Percentiles rank a stretch among this genome's conserved stretches.
phyloP scores from a whole-genome alignment of 2,888 invertebrate genomes.

The Bugula neritina region DNA sequence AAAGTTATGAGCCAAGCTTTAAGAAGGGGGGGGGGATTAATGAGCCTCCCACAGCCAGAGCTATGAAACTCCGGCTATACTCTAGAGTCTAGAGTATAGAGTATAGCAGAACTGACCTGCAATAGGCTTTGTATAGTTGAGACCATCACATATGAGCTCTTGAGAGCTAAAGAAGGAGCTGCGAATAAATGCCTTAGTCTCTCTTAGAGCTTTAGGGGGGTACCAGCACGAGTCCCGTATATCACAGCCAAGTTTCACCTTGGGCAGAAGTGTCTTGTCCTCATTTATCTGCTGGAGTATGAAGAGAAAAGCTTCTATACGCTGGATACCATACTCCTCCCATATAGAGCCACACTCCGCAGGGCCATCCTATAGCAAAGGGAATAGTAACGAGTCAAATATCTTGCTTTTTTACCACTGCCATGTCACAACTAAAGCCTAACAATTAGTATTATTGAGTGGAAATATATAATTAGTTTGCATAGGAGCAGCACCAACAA shows the following conservation, averaged over 20 bases:
- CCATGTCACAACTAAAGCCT: too few species aligned
- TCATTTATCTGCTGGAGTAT: conserved; percentile 58
- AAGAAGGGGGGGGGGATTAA: too few species aligned
- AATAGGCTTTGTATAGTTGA: conserved; percentile 1
- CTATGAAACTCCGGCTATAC: too few species aligned
- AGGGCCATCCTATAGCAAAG: not conserved
- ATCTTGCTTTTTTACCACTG: too few species aligned
- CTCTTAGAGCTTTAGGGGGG: conserved; percentile 70
- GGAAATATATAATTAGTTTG: too few species aligned
- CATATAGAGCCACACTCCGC: conserved; percentile 60
- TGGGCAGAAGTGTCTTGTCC: conserved; percentile 59
- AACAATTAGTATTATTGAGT: too few species aligned
- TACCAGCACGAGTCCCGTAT: conserved; percentile 78
- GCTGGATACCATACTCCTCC: conserved; percentile 71
- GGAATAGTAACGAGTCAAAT: too few species aligned
- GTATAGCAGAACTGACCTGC: conserved; percentile 24
- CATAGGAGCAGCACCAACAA: too few species aligned
- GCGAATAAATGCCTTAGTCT: conserved; percentile 69
- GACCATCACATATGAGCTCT: conserved; percentile 16
- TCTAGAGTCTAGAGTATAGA: too few species aligned
- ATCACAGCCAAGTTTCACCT: conserved; percentile 63
- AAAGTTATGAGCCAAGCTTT: too few species aligned
- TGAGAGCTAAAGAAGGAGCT: conserved; percentile 58
- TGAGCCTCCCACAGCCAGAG: too few species aligned
- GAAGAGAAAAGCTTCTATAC: conserved; percentile 59